A percentile compares a stretch with the other conserved stretches of the same genome.
These are phyloP conservation scores for Fragum fragum DNA, from an alignment of 2,888 invertebrate genomes.

Conservation along the genomic window DNA sequence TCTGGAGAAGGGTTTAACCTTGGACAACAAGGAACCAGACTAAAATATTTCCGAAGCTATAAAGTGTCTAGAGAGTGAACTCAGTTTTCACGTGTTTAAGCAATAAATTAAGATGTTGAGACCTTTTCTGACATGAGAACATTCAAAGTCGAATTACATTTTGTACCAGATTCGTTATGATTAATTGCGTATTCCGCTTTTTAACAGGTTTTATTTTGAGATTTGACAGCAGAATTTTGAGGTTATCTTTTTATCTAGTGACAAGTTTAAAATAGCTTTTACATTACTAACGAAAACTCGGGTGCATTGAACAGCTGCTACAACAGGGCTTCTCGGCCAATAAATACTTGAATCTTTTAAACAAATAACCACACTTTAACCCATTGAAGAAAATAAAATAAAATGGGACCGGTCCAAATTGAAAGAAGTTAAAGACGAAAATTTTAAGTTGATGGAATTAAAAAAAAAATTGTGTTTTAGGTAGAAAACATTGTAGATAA, in stretches of 20 bases:
- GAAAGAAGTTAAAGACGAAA: too few relatives aligned
- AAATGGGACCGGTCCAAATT: too few relatives aligned
- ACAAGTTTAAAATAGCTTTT: not conserved
- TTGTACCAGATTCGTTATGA: slow-evolving; percentile 10
- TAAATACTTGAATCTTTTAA: too few relatives aligned
- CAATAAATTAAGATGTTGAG: not conserved
- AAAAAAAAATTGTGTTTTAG: too few relatives aligned
- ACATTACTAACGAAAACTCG: not conserved
- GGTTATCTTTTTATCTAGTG: not conserved
- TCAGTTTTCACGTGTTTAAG: not conserved
- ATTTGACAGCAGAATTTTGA: slow-evolving; percentile 3
- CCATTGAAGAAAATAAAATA: too few relatives aligned
- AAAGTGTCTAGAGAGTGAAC: not conserved
- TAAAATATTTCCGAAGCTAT: not conserved
- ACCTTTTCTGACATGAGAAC: slow-evolving; percentile 1
- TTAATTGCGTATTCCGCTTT: not conserved
- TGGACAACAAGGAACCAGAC: not conserved
- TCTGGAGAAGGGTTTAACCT: not conserved
- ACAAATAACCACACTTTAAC: too few relatives aligned
- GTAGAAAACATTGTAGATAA: too few relatives aligned
- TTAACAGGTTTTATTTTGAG: not conserved
- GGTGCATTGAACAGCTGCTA: too few relatives aligned
- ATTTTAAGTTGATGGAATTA: too few relatives aligned
- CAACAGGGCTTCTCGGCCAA: too few relatives aligned
- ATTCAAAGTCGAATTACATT: slow-evolving; percentile 22